These are phyloP conservation scores for Pollenia griseotomentosa DNA, from an alignment of 2,888 invertebrate species.

Conservation along the genomic window DNA sequence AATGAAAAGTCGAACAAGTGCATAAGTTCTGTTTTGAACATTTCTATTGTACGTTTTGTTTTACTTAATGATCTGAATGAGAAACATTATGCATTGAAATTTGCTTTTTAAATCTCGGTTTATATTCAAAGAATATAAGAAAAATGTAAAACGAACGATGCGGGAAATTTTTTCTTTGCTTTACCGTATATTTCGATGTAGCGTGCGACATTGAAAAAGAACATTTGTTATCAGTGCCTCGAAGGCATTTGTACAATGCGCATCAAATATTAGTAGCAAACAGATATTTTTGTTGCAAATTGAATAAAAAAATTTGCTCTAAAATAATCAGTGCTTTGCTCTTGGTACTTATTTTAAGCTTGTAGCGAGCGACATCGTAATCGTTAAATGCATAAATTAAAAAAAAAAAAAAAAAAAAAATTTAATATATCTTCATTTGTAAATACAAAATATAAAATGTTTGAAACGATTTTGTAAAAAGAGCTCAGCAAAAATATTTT, in stretches of 20 bases:
- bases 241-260: too few relatives aligned
- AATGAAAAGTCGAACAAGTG: too few relatives aligned
- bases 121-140: too few relatives aligned
- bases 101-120: too few relatives aligned
- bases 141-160: not conserved
- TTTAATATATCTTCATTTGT: not conserved
- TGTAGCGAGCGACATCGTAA: constrained; percentile 4
- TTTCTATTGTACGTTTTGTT: too few relatives aligned
- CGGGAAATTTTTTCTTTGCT: not conserved
- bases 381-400: not conserved
- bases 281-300: too few relatives aligned
- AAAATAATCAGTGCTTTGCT: constrained; percentile 22
- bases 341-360: too few relatives aligned
- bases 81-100: too few relatives aligned
- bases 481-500: not conserved
- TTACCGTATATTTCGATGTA: constrained; percentile 18
- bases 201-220: constrained; percentile 17
- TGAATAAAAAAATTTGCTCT: too few relatives aligned
- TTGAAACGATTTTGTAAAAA: not conserved
- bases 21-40: too few relatives aligned
- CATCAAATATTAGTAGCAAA: too few relatives aligned
- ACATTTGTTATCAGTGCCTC: not conserved
- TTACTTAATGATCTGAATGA: too few relatives aligned
- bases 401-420: not conserved
- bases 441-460: not conserved